phyloP scores from a whole-genome alignment of 2,113 vertebrate species.

The Urocitellus parryii region DNA sequence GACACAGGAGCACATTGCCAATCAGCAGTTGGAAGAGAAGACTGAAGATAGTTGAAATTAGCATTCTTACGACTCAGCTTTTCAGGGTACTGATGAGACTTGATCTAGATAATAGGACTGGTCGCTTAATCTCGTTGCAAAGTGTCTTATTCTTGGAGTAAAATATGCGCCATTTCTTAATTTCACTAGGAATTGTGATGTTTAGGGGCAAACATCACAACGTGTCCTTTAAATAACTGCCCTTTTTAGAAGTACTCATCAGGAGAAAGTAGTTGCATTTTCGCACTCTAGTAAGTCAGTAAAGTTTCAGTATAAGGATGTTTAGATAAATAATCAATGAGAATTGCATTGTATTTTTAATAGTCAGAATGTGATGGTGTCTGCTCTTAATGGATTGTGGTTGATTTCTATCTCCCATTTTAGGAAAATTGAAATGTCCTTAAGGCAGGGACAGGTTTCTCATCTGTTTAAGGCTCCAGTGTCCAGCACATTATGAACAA shows the following conservation, averaged over 20 bases:
- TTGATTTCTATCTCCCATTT: not conserved
- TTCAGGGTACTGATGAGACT: not conserved
- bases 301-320: not conserved
- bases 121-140: not conserved
- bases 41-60: not conserved
- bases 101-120: not conserved
- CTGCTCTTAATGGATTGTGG: not conserved
- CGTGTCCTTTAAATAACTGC: not conserved
- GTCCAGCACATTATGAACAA: not conserved
- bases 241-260: not conserved
- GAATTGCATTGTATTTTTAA: not conserved
- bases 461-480: not conserved
- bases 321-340: not conserved
- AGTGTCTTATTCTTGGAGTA: conserved; percentile 39
- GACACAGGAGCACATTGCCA: conserved; percentile 82
- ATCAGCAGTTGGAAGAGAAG: not conserved
- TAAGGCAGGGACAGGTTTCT: not conserved
- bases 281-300: conserved; percentile 18
- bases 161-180: conserved; percentile 19
- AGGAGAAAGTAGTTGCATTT: conserved; percentile 3
- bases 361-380: not conserved
- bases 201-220: not conserved
- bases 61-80: not conserved
- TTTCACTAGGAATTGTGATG: not conserved
- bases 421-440: not conserved